phyloP scores from a whole-genome alignment of 1,140 invertebrate species.

The Oreohelix idahoensis region DNA sequence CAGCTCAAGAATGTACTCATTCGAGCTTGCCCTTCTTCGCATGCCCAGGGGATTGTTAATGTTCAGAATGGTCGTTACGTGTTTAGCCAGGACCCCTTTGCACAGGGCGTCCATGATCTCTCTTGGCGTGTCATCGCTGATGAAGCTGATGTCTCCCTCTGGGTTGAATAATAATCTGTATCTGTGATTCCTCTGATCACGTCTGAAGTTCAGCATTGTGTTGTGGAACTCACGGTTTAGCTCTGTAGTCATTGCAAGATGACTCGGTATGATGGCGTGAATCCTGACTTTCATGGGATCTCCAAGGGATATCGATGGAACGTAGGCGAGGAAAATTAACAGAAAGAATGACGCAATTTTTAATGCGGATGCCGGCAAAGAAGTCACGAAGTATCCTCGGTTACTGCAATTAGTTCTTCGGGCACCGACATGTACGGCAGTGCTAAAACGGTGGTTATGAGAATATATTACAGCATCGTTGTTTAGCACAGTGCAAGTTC shows the following conservation, averaged over 20 bases:
- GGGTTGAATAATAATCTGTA: background rate
- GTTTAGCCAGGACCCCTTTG: slow-evolving; percentile 40
- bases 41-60: slow-evolving; percentile 48
- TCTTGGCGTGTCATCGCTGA: slow-evolving; percentile 34
- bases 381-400: background rate
- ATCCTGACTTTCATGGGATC: background rate
- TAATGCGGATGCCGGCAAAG: background rate
- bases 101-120: slow-evolving; percentile 50
- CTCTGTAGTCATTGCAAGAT: background rate
- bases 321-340: background rate
- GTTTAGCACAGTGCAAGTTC: too few relatives aligned
- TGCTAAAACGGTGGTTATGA: too few relatives aligned
- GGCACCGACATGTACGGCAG: too few relatives aligned
- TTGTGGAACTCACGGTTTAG: background rate
- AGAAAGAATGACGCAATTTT: background rate
- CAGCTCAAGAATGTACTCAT: slow-evolving; percentile 47
- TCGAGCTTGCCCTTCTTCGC: slow-evolving; percentile 36
- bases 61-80: slow-evolving; percentile 44
- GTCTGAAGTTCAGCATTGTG: background rate
- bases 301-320: background rate
- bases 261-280: background rate
- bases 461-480: too few relatives aligned
- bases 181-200: background rate
- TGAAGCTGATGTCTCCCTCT: background rate
- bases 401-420: too few relatives aligned